Conservation (phyloP, 1,140 invertebrate species). For the Physella acuta region DNA sequence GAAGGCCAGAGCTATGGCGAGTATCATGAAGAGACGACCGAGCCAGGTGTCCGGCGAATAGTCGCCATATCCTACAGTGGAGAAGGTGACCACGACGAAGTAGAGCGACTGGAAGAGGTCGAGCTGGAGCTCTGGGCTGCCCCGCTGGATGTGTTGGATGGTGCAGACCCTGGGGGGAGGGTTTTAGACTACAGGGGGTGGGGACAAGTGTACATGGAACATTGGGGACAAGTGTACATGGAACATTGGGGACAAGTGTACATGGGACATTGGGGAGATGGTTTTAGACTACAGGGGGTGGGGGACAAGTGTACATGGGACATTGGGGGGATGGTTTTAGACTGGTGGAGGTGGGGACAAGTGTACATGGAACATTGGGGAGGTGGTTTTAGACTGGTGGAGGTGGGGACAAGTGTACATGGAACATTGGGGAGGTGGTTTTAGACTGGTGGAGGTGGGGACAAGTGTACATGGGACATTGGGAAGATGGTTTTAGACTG, state of each 20-base stretch:
- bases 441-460: no score
- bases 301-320: no score
- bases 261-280: no score
- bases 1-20: conserved; percentile 90
- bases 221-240: neutral
- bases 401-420: no score
- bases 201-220: neutral
- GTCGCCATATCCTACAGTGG: conserved; percentile 79
- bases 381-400: no score
- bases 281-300: no score
- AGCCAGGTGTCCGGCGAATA: conserved; percentile 96
- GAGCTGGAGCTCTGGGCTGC: conserved; percentile 77
- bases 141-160: conserved; percentile 93
- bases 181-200: neutral
- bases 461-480: no score
- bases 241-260: neutral
- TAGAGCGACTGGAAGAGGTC: conserved; percentile 93
- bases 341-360: no score
- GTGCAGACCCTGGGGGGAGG: conserved; percentile 77
- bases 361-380: no score
- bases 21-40: conserved; percentile 91
- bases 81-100: conserved; percentile 95
- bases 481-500: no score
- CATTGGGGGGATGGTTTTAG: no score
- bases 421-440: no score